Conservation (phyloP, 2,888 invertebrate genomes). For the Cosmorhoe ocellata region DNA sequence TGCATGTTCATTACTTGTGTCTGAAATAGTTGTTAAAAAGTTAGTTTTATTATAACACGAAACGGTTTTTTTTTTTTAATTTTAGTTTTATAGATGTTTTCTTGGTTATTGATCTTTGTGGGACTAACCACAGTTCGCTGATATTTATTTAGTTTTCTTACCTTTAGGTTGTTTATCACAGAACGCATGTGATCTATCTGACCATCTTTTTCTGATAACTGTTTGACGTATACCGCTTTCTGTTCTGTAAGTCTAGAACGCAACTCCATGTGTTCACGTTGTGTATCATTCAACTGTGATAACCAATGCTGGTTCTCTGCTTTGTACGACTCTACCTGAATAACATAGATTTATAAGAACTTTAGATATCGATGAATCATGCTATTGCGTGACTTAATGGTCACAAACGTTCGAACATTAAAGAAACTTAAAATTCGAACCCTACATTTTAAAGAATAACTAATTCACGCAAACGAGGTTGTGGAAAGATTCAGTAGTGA, state of each 20-base stretch:
- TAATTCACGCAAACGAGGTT: no score
- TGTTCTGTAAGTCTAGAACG: slow-evolving; percentile 75
- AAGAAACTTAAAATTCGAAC: no score
- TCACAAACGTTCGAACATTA: no score
- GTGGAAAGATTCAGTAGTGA: no score
- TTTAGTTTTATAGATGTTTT: no score
- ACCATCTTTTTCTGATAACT: slow-evolving; percentile 68
- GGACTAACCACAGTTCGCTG: no score
- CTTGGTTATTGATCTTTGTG: no score
- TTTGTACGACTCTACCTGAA: slow-evolving; percentile 83
- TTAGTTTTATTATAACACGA: no score
- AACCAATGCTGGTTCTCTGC: slow-evolving; percentile 85
- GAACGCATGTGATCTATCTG: slow-evolving; percentile 74
- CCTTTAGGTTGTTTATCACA: slow-evolving; percentile 65
- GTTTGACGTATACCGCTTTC: slow-evolving; percentile 62
- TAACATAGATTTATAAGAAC: neutral
- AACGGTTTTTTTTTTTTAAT: no score
- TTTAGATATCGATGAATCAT: neutral
- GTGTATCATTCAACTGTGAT: slow-evolving; percentile 77
- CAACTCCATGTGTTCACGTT: slow-evolving; percentile 77
- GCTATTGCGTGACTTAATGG: no score
- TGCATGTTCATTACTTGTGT: slow-evolving; percentile 76
- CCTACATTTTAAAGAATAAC: no score
- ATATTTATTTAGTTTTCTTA: slow-evolving; percentile 25
- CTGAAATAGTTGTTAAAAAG: slow-evolving; percentile 50